Conservation (phyloP, 2,888 invertebrate species). For the Chymomyza fuscimana region DNA sequence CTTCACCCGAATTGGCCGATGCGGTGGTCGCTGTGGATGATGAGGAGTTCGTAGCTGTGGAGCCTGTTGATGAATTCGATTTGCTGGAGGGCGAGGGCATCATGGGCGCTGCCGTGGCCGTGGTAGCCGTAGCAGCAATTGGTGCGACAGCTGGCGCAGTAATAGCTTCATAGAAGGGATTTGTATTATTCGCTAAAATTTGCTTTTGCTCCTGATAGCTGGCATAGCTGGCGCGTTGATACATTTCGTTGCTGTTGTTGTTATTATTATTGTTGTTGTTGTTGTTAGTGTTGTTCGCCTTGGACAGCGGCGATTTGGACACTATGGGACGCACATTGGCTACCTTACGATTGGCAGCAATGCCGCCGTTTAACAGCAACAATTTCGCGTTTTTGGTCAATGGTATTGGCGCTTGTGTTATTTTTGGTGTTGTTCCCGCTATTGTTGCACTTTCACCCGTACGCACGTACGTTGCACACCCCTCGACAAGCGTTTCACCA, state of each 20-base stretch:
- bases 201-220: constrained; percentile 70
- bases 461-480: constrained; percentile 35
- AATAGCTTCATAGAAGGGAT: constrained; percentile 73
- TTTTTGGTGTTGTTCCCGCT: constrained; percentile 24
- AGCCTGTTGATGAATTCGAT: constrained; percentile 76
- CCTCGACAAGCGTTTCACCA: constrained; percentile 26
- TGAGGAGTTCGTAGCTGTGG: constrained; percentile 69
- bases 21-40: constrained; percentile 64
- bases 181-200: constrained; percentile 69
- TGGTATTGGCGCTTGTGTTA: constrained; percentile 21
- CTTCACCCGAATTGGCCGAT: constrained; percentile 67
- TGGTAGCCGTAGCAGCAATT: background rate
- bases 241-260: constrained; percentile 36
- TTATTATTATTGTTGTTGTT: background rate
- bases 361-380: constrained; percentile 69
- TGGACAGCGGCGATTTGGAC: constrained; percentile 60
- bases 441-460: constrained; percentile 64
- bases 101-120: constrained; percentile 44
- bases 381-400: constrained; percentile 58
- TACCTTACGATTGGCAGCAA: constrained; percentile 72
- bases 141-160: background rate
- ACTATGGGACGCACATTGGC: constrained; percentile 78
- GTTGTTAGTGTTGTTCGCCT: constrained; percentile 18
- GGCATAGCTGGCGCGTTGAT: constrained; percentile 40
- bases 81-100: constrained; percentile 77